Evolutionary conservation across 2,888 invertebrate species (phyloP), one percentile per base, ranked within the genome.

Genomic region (Biston betularia): DNA sequence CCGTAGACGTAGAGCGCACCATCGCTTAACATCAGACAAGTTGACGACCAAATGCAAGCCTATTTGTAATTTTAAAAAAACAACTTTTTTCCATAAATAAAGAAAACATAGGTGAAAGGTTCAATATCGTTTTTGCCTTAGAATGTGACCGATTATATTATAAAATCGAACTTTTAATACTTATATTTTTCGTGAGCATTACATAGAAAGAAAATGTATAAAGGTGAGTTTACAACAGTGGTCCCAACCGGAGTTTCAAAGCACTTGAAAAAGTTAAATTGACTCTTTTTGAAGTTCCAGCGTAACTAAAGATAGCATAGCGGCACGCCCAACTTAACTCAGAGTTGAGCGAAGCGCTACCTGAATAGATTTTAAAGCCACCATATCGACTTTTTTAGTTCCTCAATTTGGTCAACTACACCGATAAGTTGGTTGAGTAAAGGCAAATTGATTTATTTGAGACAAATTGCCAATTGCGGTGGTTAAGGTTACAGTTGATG

Each of bases 181-280:
- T 44, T 24, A 24, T 7, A 15, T 48, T 0, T 10, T 46, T 6
- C 5, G 7, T 46, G 9, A 46, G 14, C 24, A 48, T 24, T 24
- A 33, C 11, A 52, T 34, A n/a, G 8, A 57, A 54, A 50, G 58
- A 63, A 63, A 62, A 5, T 12, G 40, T 69, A 48, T 40, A 57
- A 60, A 60, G 12, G 3, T 52, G 24, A 9, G 9, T 14, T n/a
- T 24, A 46, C 57, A 46, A 14, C 46, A 64, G 38, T 9, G 48
- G 62, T 14, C 54, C 60, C 67, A 54, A 48, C 48, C 40, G 46
- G 12, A 15, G 48, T 52, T 52, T 14, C n/a, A 33, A 45, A 68
- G 57, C 65, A 64, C 65, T 72, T 68, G 63, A 58, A 10, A 72
- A 66, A 72, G 69, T 72, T 72, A 72, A 74, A 74, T 72, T 70